A percentile compares a stretch with the other conserved stretches of the same genome.
Conservation (phyloP, 2,797 vertebrate genomes). For the Enteromius viviparus region DNA sequence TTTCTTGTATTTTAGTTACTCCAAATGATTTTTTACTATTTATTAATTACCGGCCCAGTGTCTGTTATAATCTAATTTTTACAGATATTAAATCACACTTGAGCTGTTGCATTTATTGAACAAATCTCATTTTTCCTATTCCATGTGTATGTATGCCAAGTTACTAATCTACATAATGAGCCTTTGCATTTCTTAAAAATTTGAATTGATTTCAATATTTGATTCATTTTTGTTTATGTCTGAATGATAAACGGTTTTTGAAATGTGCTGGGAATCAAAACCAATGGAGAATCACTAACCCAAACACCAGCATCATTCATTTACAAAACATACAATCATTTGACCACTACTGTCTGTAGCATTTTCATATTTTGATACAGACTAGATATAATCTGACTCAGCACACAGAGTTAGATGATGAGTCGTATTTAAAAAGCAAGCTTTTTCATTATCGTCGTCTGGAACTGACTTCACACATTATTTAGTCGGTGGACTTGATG, state of each 20-base stretch:
- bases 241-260: neutral
- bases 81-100: neutral
- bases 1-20: neutral
- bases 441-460: slow-evolving; percentile 19
- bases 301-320: neutral
- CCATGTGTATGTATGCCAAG: neutral
- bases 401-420: neutral
- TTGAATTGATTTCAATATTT: neutral
- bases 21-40: neutral
- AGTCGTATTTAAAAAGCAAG: neutral
- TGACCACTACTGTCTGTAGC: neutral
- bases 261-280: neutral
- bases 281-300: neutral
- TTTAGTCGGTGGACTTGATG: slow-evolving; percentile 11
- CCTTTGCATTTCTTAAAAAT: neutral
- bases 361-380: neutral
- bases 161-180: neutral
- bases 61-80: neutral
- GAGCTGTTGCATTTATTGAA: neutral
- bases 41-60: neutral
- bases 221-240: neutral
- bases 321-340: neutral
- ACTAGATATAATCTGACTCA: neutral
- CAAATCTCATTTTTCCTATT: neutral
- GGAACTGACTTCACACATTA: slow-evolving; percentile 12